Evolutionary conservation across 2,888 invertebrate species (phyloP).

Genomic region (Eupithecia dodoneata): DNA sequence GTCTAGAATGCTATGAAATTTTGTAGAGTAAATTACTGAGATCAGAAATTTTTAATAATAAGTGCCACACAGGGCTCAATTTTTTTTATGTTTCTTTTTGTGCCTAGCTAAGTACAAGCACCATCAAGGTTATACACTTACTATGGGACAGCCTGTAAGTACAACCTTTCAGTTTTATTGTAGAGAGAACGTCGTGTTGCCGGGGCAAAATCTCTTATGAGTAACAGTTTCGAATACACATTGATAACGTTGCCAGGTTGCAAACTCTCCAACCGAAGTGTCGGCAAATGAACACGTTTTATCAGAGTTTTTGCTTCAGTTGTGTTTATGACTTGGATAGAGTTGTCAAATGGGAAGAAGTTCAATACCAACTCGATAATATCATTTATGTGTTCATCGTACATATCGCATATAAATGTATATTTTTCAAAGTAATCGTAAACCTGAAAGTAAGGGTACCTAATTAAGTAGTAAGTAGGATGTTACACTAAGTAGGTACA

Average conservation of each 20-base stretch:
- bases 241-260: constrained; percentile 89
- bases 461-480: no score
- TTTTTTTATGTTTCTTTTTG: no score
- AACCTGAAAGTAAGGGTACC: constrained; percentile 55
- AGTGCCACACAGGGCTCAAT: no score
- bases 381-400: constrained; percentile 88
- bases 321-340: constrained; percentile 90
- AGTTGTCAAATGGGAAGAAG: constrained; percentile 90
- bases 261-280: constrained; percentile 86
- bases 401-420: constrained; percentile 92
- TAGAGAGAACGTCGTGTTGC: constrained; percentile 86
- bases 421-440: constrained; percentile 83
- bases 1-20: no score
- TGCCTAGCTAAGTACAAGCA: no score
- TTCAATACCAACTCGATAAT: constrained; percentile 88
- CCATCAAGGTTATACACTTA: no score
- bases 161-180: constrained; percentile 85
- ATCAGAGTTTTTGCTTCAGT: constrained; percentile 85
- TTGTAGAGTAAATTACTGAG: no score
- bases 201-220: constrained; percentile 88
- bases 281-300: constrained; percentile 86
- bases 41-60: no score
- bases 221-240: constrained; percentile 89
- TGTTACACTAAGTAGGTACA: no score
- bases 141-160: no score